These are phyloP conservation scores for Sitta europaea DNA, from an alignment of 2,113 vertebrate species.

Conservation along the genomic window DNA sequence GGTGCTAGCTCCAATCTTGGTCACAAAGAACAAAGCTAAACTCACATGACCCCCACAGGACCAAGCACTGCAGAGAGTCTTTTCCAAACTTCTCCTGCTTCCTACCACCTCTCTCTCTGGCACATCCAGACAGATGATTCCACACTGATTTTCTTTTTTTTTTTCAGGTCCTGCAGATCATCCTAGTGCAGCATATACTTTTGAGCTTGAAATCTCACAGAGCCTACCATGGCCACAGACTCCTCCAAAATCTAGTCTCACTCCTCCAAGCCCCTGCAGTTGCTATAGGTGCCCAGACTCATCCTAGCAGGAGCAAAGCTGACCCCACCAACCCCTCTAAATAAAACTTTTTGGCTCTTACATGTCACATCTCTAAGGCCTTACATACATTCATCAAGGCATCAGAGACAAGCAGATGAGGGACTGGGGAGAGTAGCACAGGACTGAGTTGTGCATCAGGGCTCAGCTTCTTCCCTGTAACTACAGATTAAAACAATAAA, in stretches of 20 bases:
- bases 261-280: neutral
- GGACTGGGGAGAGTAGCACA: neutral
- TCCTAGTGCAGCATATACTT: neutral
- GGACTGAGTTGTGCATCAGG: neutral
- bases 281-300: neutral
- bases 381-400: neutral
- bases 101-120: neutral
- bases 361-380: neutral
- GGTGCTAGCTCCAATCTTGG: neutral
- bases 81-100: neutral
- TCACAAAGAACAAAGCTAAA: neutral
- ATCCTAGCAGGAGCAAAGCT: neutral
- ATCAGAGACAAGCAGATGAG: neutral
- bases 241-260: neutral
- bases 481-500: conserved; percentile 44
- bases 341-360: neutral
- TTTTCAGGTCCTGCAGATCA: neutral
- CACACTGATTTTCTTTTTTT: neutral
- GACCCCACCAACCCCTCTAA: neutral
- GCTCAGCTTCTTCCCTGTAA: neutral
- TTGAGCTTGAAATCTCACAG: neutral
- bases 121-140: neutral
- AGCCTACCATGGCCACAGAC: neutral
- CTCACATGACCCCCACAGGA: neutral
- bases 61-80: neutral